Percentiles rank a stretch among this genome's conserved stretches.
phyloP scores from a whole-genome alignment of 2,888 invertebrate genomes.

The Drosophila acutilabella region DNA sequence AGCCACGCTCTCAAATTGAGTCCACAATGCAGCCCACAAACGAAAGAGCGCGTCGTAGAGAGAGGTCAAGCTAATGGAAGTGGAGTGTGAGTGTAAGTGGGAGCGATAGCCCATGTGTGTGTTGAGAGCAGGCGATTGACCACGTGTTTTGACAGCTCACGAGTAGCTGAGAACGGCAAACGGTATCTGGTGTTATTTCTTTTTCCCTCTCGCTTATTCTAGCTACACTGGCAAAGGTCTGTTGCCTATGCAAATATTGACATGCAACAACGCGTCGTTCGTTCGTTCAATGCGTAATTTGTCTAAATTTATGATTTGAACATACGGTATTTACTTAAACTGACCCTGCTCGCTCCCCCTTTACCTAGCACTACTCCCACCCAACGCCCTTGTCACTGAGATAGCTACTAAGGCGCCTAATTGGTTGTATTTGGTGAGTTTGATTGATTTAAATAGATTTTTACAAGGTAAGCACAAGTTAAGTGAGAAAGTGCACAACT shows the following conservation, averaged over 20 bases:
- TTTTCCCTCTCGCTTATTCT: background rate
- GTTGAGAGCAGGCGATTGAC: conserved; percentile 20
- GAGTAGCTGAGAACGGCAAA: conserved; percentile 1
- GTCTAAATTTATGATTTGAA: conserved; percentile 59
- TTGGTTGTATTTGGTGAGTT: conserved; percentile 42
- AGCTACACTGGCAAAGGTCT: background rate
- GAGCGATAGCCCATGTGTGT: background rate
- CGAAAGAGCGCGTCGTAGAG: background rate
- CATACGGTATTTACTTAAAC: conserved; percentile 49
- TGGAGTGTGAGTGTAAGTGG: conserved; percentile 5
- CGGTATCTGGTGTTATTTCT: conserved; percentile 8
- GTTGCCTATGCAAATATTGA: conserved; percentile 73
- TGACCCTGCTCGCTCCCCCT: background rate
- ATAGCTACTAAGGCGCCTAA: conserved; percentile 50
- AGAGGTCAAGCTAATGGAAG: background rate
- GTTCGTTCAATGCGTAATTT: conserved; percentile 67
- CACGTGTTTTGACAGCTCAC: conserved; percentile 40
- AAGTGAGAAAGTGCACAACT: background rate
- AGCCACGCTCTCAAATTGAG: conserved; percentile 70
- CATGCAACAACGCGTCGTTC: conserved; percentile 53
- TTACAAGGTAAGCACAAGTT: background rate
- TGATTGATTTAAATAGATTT: conserved; percentile 41
- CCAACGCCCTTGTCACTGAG: conserved; percentile 43
- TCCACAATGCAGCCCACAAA: conserved; percentile 22
- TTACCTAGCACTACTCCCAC: background rate